A percentile compares a stretch with the other conserved stretches of the same genome.
Evolutionary conservation across 2,888 invertebrate species (phyloP).

Genomic region (Rhopalosiphum nymphaeae): DNA sequence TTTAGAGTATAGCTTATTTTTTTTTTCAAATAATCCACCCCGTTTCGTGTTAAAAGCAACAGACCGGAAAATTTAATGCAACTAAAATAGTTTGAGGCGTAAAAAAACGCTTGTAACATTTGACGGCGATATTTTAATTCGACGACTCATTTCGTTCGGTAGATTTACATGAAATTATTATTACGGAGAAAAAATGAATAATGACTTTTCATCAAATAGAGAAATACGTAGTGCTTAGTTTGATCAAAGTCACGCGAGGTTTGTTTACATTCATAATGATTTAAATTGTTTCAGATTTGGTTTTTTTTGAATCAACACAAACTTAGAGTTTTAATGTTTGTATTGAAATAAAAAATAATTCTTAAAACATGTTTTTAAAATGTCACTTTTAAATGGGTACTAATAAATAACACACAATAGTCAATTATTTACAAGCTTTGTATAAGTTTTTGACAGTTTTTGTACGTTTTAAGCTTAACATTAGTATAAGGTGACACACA

Average conservation of each 20-base stretch:
- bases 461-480: not conserved
- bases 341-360: not conserved
- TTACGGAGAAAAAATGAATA: not conserved
- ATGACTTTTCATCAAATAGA: constrained; percentile 20
- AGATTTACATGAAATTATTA: constrained; percentile 23
- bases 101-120: constrained; percentile 34
- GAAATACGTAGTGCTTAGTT: not conserved
- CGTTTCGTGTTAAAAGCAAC: constrained; percentile 52
- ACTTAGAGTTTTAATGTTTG: not conserved
- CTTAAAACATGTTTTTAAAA: not conserved
- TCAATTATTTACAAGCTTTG: not conserved
- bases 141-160: constrained; percentile 37
- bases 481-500: not conserved
- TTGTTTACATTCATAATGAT: not conserved
- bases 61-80: constrained; percentile 57
- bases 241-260: not conserved
- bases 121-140: constrained; percentile 43
- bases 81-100: constrained; percentile 44
- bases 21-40: constrained; percentile 29
- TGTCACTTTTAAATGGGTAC: not conserved
- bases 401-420: not conserved
- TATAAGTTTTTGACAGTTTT: not conserved
- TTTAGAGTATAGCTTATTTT: constrained; percentile 31
- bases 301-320: not conserved
- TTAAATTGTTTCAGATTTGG: not conserved